A percentile compares a stretch with the other conserved stretches of the same genome.
These are phyloP conservation scores for Synanthedon vespiformis DNA, from an alignment of 2,888 invertebrate genomes.

Conservation along the genomic window DNA sequence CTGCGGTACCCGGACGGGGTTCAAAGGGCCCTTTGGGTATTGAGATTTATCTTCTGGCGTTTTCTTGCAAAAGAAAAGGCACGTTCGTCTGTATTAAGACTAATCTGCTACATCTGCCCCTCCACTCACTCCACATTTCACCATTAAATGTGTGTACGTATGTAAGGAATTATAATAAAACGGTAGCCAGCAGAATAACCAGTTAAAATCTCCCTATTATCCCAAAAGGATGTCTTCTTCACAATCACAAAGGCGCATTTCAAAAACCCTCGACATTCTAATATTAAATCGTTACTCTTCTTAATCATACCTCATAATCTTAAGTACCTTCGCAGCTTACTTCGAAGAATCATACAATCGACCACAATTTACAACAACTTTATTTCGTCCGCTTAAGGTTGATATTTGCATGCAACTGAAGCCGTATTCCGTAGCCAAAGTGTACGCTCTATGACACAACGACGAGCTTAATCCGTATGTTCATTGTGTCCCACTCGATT, in stretches of 20 bases:
- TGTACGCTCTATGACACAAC: not conserved
- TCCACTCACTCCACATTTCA: no score
- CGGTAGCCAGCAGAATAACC: no score
- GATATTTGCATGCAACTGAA: not conserved
- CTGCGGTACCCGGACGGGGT: not conserved
- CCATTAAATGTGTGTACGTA: no score
- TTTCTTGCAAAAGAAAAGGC: not conserved
- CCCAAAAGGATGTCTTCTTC: no score
- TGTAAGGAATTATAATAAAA: no score
- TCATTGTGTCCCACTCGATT: conserved; percentile 1
- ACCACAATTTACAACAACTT: not conserved
- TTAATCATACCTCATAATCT: not conserved
- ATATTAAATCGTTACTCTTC: not conserved
- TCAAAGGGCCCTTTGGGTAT: not conserved
- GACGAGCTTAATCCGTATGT: not conserved
- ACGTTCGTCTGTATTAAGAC: no score
- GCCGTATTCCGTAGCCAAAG: not conserved
- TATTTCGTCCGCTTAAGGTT: not conserved
- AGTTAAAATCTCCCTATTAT: no score
- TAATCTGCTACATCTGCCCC: no score
- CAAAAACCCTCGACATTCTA: not conserved
- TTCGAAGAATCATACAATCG: not conserved
- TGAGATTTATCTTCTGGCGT: not conserved
- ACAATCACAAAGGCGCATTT: not conserved
- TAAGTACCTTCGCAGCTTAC: not conserved